Evolutionary conservation across 2,888 invertebrate genomes (phyloP), one percentile per base, ranked within the genome.

Genomic region (Tortrix viridana): DNA sequence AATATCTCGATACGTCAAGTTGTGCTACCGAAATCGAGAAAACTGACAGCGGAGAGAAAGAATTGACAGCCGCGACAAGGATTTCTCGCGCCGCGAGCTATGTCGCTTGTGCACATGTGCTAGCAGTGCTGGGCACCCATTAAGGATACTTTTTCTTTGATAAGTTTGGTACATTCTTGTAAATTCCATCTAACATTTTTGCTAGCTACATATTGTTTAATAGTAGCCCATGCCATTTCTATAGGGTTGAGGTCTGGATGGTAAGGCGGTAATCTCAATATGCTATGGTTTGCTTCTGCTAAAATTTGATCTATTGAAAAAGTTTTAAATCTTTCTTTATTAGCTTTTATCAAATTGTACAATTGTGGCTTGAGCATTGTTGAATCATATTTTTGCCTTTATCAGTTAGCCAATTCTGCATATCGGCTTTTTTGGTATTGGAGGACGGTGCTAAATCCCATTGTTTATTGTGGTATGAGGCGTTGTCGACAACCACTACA

Each of bases 381-480:
- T n/a, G n/a, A n/a, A n/a, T n/a, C n/a, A n/a, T n/a, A n/a, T n/a
- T n/a, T n/a, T n/a, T n/a, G n/a, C 26, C 23, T 38, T 32, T 22
- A 3, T 47, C 63, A 2, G 54, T 44, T 3, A 73, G 65, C 71
- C 73, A 75, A n/a, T 48, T 23, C 41, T 71, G 70, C 73, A 73
- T 73, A 6, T 67, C 67, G 7, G 65, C 63, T 67, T 72, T 71
- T 46, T 67, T 73, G 0, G 70, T 52, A 52, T 65, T 69, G 0
- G 73, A 67, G 4, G 65, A 68, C 7, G 73, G 72, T 47, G 68
- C 67, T 5, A 6, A 4, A 46, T 74, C 70, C 7, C 3, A 52
- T 56, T 66, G 61, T 53, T 65, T 67, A 44, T 74, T 78, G 53
- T 77, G 73, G 56, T 75, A 75, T 1, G 76, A 67, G 2, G 74